These are phyloP conservation scores for Norana najaformis DNA, from an alignment of 2,888 invertebrate species.

Conservation along the genomic window DNA sequence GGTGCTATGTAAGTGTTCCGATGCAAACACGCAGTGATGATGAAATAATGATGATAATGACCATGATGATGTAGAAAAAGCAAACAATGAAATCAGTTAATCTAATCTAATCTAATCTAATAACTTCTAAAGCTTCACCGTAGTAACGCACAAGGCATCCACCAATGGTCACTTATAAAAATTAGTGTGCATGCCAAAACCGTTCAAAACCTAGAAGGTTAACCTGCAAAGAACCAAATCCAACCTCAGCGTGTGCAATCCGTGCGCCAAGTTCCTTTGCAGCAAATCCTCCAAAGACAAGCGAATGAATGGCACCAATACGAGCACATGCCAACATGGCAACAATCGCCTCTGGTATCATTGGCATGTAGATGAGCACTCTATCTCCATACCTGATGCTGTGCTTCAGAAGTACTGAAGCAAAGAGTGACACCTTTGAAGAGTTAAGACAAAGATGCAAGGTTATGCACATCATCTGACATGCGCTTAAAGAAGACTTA, in stretches of 20 bases:
- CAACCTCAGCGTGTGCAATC: constrained; percentile 74
- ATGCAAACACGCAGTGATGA: too few species aligned
- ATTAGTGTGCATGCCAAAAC: neutral
- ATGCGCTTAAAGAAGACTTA: neutral
- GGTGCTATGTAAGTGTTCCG: too few species aligned
- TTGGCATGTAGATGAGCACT: constrained; percentile 98
- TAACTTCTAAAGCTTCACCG: neutral
- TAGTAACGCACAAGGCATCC: neutral
- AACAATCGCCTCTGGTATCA: constrained; percentile 89
- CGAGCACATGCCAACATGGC: constrained; percentile 93
- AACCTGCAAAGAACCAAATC: constrained; percentile 2
- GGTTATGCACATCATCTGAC: neutral
- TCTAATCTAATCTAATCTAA: neutral
- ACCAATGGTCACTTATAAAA: neutral
- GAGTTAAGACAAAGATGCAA: neutral
- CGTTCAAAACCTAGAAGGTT: neutral
- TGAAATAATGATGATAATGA: too few species aligned
- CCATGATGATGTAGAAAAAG: too few species aligned
- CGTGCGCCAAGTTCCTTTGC: constrained; percentile 82
- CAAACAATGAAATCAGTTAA: too few species aligned
- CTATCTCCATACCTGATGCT: constrained; percentile 78
- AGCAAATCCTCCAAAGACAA: constrained; percentile 91
- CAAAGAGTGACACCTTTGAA: constrained; percentile 73
- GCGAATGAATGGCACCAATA: constrained; percentile 92
- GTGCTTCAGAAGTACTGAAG: constrained; percentile 76